Evolutionary conservation across 2,888 invertebrate genomes (phyloP).

Genomic region (Synanthedon formicaeformis): DNA sequence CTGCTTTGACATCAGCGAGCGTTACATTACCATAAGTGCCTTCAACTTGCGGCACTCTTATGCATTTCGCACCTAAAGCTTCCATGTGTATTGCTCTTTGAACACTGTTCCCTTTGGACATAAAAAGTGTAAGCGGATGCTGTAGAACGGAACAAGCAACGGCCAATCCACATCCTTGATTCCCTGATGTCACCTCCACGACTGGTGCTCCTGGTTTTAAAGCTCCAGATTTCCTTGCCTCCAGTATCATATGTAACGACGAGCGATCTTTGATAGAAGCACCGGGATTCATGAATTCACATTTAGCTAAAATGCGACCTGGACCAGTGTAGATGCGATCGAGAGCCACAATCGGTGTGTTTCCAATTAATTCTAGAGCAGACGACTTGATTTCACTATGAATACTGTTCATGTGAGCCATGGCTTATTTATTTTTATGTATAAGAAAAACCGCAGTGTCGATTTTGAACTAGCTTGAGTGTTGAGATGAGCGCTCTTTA

Average conservation of each 20-base stretch:
- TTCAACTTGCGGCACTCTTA: conserved; percentile 57
- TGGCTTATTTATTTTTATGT: conserved; percentile 19
- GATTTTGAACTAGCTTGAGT: not conserved
- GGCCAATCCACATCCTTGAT: conserved; percentile 59
- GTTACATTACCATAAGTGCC: conserved; percentile 59
- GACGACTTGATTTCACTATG: conserved; percentile 49
- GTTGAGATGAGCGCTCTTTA: not conserved
- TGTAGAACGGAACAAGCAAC: conserved; percentile 54
- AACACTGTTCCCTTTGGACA: conserved; percentile 57
- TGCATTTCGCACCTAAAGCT: conserved; percentile 53
- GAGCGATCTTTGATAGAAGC: conserved; percentile 59
- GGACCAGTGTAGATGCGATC: conserved; percentile 53
- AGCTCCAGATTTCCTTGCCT: conserved; percentile 34
- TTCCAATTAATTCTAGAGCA: conserved; percentile 55
- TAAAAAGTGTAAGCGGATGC: conserved; percentile 51
- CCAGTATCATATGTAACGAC: conserved; percentile 46
- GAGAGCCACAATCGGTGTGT: conserved; percentile 54
- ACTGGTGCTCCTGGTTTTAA: conserved; percentile 44
- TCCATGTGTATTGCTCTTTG: conserved; percentile 61
- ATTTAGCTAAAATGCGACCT: conserved; percentile 55
- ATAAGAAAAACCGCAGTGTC: conserved; percentile 17
- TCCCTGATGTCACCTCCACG: conserved; percentile 56
- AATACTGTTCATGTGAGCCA: conserved; percentile 16
- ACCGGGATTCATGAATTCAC: conserved; percentile 63
- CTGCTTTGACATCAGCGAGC: conserved; percentile 43